Evolutionary conservation across 1,140 invertebrate genomes (phyloP).

Genomic region (Drosophila sulfurigaster): DNA sequence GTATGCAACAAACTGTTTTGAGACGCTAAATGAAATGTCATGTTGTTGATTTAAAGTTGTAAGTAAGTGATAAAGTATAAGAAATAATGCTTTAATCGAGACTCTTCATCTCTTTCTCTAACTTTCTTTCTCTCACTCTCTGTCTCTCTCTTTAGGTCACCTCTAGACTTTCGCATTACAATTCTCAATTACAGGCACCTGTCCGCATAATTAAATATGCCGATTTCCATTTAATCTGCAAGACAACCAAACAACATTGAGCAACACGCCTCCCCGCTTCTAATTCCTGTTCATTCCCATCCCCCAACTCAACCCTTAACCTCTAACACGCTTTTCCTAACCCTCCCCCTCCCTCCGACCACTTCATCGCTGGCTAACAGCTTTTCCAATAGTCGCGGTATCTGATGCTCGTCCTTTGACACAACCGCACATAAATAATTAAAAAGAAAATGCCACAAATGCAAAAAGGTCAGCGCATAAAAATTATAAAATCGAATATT

Average conservation of each 20-base stretch:
- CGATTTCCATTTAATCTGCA: conserved; percentile 79
- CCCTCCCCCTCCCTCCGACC: background rate
- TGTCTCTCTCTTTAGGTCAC: background rate
- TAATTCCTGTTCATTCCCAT: background rate
- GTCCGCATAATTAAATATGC: conserved; percentile 80
- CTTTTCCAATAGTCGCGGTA: conserved; percentile 12
- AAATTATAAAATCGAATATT: conserved; percentile 83
- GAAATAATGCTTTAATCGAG: conserved; percentile 1
- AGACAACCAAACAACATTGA: conserved; percentile 36
- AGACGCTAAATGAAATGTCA: background rate
- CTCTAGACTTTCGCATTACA: conserved; percentile 46
- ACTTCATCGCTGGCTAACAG: background rate
- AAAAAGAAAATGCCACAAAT: conserved; percentile 80
- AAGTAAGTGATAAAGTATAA: background rate
- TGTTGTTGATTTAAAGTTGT: background rate
- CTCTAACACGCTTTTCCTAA: conserved; percentile 5
- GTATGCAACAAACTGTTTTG: conserved; percentile 5
- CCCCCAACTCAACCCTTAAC: background rate
- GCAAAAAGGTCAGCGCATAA: conserved; percentile 80
- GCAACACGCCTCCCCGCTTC: conserved; percentile 4
- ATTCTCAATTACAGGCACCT: conserved; percentile 75
- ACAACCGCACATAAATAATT: conserved; percentile 78
- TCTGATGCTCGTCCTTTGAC: conserved; percentile 20
- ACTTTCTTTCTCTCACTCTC: background rate
- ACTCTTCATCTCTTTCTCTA: too few relatives aligned